Conservation (phyloP, 2,113 vertebrate genomes). For the Macrotis lagotis region DNA sequence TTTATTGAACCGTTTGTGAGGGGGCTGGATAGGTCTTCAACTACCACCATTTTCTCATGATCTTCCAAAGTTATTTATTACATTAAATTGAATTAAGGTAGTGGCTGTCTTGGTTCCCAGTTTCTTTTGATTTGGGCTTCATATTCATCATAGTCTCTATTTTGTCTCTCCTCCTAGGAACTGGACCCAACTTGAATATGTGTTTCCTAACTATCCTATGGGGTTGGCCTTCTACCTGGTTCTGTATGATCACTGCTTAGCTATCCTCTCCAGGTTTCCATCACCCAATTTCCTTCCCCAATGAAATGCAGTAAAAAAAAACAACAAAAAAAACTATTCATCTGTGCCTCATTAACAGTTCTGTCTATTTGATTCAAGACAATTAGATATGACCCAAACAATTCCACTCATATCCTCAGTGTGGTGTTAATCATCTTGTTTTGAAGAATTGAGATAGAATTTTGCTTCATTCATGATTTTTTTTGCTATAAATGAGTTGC, state of each 20-base stretch:
- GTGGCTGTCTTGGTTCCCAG: background rate
- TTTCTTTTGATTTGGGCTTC: background rate
- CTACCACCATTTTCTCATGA: background rate
- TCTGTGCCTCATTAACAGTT: background rate
- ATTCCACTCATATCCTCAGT: background rate
- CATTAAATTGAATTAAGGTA: background rate
- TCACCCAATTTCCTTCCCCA: background rate
- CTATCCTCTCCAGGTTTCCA: background rate
- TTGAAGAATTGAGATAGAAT: background rate
- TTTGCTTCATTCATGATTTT: background rate
- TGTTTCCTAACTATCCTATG: background rate
- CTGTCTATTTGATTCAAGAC: background rate
- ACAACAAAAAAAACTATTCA: background rate
- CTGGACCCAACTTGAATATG: background rate
- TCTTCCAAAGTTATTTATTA: background rate
- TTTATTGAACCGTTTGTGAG: background rate
- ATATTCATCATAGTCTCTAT: background rate
- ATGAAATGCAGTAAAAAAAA: no score
- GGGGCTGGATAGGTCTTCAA: background rate
- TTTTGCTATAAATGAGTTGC: background rate
- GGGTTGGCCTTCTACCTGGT: background rate
- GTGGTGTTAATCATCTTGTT: background rate
- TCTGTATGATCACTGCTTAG: background rate
- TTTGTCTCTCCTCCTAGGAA: background rate
- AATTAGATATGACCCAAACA: background rate